These are phyloP conservation scores for Dipus sagitta DNA, from an alignment of 2,797 vertebrate genomes.

Conservation along the genomic window DNA sequence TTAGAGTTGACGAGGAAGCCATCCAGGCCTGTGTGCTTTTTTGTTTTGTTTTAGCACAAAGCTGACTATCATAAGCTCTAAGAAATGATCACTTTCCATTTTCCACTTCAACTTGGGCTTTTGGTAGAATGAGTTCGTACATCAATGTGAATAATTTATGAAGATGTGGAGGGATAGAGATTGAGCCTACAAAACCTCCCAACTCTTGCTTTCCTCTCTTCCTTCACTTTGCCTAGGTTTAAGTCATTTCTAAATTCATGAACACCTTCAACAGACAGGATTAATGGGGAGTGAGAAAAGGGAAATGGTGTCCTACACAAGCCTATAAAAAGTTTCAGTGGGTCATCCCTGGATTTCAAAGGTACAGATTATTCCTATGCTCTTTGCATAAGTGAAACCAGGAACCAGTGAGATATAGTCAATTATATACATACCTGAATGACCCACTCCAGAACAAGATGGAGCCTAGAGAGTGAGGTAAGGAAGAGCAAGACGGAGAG, in stretches of 20 bases:
- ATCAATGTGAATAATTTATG: conserved; percentile 80
- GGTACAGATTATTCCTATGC: not conserved
- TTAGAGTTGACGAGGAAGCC: conserved; percentile 23
- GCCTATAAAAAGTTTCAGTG: conserved; percentile 27
- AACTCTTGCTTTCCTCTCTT: conserved; percentile 30
- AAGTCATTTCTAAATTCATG: conserved; percentile 63
- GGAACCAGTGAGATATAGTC: conserved; percentile 12
- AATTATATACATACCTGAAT: not conserved
- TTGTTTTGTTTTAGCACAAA: conserved; percentile 61
- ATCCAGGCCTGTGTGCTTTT: not conserved
- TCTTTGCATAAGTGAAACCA: not conserved
- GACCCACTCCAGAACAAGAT: not conserved
- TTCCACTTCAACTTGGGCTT: conserved; percentile 73
- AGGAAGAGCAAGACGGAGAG: not conserved
- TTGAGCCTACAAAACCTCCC: conserved; percentile 59
- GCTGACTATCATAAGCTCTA: conserved; percentile 42
- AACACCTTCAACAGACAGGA: conserved; percentile 42
- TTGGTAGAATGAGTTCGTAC: conserved; percentile 71
- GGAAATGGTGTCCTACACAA: conserved; percentile 35
- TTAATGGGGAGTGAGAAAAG: conserved; percentile 20
- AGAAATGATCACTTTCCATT: conserved; percentile 74
- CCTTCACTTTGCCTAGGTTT: conserved; percentile 25
- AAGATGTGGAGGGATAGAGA: conserved; percentile 58
- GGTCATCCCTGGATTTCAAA: conserved; percentile 7
- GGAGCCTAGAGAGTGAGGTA: not conserved